Evolutionary conservation across 2,113 vertebrate genomes (phyloP), one percentile per base, ranked within the genome.

Genomic region (Hypanus sabinus): DNA sequence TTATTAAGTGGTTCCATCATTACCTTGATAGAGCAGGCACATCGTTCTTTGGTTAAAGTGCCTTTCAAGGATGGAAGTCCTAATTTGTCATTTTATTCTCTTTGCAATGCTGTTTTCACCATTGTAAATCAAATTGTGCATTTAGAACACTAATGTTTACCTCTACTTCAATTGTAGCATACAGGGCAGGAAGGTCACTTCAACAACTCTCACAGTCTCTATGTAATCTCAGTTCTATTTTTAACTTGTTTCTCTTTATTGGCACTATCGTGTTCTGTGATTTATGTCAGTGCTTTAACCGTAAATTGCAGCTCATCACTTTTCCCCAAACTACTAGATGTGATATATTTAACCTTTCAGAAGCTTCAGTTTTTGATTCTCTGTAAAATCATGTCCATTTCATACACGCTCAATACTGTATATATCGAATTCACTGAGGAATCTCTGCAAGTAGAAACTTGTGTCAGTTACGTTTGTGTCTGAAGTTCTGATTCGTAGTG

Each of bases 301-400:
- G 18, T 14, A 73, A 70, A 73, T 93, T 71, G 46, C 36, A 75
- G 70, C 36, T 73, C 91, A 93, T 73, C 91, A 93, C 38, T 75
- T 73, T 71, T 36, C n/a, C 22, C 70, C 16, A 20, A 4, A 36
- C 57, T 36, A 11, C n/a, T 0, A 22, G 68, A 16, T 20, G 33
- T 73, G 85, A 90, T 93, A 24, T 73, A 30, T 93, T 93, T 75
- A 93, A 90, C 60, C 16, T n/a, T 93, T 93, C 36, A 73, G 70
- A 93, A 75, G 1, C 33, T 93, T 18, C 20, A 73, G 11, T 30
- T 38, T 10, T 73, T 55, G 68, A 55, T 3, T 11, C 0, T 4
- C 4, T 10, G 10, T 92, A 24, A 93, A 73, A 46, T 75, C 68
- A 46, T 73, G 55, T 24, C 38, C 11, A 5, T 27, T 93, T 73